A percentile compares a stretch with the other conserved stretches of the same genome.
These are phyloP conservation scores for Danio albolineatus DNA, from an alignment of 2,797 vertebrate genomes.

Conservation along the genomic window DNA sequence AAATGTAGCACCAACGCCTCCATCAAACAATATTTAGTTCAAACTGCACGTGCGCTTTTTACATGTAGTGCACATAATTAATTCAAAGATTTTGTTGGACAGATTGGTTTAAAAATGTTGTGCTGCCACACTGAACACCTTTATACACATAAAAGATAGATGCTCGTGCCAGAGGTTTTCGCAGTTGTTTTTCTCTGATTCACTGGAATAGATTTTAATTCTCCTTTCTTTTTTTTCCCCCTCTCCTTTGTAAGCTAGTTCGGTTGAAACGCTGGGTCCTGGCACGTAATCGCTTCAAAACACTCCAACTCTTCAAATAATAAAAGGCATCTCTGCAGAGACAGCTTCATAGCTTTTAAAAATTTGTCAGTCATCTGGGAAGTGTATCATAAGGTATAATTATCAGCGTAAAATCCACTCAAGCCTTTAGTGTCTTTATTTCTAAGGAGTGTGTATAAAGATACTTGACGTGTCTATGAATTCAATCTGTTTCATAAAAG, in stretches of 20 bases:
- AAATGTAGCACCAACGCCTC: neutral
- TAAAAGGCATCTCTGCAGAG: constrained; percentile 33
- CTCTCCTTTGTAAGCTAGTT: neutral
- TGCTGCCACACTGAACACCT: neutral
- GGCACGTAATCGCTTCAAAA: constrained; percentile 13
- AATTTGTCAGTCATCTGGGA: constrained; percentile 18
- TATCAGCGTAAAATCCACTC: constrained; percentile 7
- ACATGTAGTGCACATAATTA: neutral
- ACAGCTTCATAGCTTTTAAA: constrained; percentile 31
- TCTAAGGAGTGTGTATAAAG: neutral
- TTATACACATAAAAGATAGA: constrained; percentile 1
- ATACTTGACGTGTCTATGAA: neutral
- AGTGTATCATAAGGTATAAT: constrained; percentile 10
- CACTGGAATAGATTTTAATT: constrained; percentile 23
- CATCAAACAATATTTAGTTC: constrained; percentile 2
- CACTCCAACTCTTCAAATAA: constrained; percentile 26
- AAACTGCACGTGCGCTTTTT: neutral
- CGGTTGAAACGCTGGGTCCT: neutral
- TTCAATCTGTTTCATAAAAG: neutral
- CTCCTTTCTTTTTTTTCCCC: neutral
- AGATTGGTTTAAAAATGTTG: constrained; percentile 2
- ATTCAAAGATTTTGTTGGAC: constrained; percentile 6
- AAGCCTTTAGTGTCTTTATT: constrained; percentile 14
- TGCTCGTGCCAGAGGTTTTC: neutral
- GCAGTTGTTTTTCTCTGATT: neutral